These are phyloP conservation scores for Poecile atricapillus DNA, from an alignment of 2,113 vertebrate species.

Conservation along the genomic window DNA sequence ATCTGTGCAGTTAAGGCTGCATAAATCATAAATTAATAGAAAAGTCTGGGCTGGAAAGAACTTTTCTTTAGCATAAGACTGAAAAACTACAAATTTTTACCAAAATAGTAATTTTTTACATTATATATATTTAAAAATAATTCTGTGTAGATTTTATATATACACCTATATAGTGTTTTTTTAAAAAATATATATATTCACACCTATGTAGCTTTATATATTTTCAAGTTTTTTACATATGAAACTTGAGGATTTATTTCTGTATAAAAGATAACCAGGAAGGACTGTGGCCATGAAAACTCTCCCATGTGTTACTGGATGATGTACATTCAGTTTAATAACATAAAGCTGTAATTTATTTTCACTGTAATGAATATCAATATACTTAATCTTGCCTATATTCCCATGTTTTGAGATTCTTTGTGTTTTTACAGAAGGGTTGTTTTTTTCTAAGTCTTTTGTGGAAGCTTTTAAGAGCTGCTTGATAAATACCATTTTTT, in stretches of 20 bases:
- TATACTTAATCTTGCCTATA: neutral
- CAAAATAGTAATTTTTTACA: neutral
- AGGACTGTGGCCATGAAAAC: neutral
- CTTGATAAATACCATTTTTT: neutral
- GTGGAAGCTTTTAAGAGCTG: neutral
- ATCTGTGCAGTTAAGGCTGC: neutral
- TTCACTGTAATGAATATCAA: neutral
- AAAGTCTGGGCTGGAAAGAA: neutral
- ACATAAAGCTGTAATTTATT: neutral
- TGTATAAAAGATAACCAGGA: neutral
- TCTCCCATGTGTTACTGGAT: neutral
- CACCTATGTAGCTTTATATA: neutral
- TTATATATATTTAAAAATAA: neutral
- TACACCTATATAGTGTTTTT: no score
- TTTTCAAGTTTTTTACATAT: neutral
- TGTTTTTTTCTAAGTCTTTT: neutral
- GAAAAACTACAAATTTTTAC: neutral
- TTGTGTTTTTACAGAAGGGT: neutral
- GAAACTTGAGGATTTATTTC: neutral
- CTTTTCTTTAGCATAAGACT: neutral
- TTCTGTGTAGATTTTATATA: no score
- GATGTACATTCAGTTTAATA: neutral
- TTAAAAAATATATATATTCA: fast-evolving
- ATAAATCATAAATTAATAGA: neutral
- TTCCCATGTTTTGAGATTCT: neutral